Conservation (phyloP, 2,888 invertebrate genomes). For the Drosophila putrida region DNA sequence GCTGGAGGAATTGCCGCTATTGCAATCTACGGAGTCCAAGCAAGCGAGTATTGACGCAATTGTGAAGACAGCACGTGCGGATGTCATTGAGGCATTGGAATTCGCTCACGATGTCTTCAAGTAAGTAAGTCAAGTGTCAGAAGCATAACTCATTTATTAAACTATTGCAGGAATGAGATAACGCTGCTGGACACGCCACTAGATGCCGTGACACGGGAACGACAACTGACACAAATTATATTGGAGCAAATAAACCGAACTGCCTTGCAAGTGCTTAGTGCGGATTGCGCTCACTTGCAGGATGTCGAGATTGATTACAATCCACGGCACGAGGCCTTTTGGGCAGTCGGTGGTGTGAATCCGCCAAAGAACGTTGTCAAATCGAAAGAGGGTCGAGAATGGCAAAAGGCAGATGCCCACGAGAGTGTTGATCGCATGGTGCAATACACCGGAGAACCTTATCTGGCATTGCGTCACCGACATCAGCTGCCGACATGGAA, state of each 20-base stretch:
- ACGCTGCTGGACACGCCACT: conserved; percentile 25
- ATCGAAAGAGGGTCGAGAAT: conserved; percentile 84
- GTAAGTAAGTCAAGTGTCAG: conserved; percentile 54
- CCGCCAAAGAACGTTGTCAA: conserved; percentile 86
- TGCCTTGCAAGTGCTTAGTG: conserved; percentile 87
- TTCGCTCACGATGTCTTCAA: conserved; percentile 72
- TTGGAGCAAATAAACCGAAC: conserved; percentile 90
- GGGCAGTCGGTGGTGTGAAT: conserved; percentile 92
- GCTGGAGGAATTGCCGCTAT: conserved; percentile 86
- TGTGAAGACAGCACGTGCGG: conserved; percentile 62
- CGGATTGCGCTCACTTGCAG: conserved; percentile 88
- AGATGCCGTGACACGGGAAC: conserved; percentile 60
- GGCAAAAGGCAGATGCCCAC: conserved; percentile 85
- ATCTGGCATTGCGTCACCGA: conserved; percentile 89
- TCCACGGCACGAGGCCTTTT: conserved; percentile 94
- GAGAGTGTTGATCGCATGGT: conserved; percentile 89
- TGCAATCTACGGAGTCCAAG: background rate
- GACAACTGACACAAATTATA: conserved; percentile 84
- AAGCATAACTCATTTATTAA: background rate
- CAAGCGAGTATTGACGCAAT: conserved; percentile 47
- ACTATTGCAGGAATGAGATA: conserved; percentile 39
- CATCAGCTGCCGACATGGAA: conserved; percentile 90
- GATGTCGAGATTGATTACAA: conserved; percentile 89
- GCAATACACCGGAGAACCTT: conserved; percentile 89
- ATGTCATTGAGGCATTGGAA: conserved; percentile 81